These are phyloP conservation scores for Caenorhabditis brenneri DNA, from an alignment of 1,140 invertebrate species.

Conservation along the genomic window DNA sequence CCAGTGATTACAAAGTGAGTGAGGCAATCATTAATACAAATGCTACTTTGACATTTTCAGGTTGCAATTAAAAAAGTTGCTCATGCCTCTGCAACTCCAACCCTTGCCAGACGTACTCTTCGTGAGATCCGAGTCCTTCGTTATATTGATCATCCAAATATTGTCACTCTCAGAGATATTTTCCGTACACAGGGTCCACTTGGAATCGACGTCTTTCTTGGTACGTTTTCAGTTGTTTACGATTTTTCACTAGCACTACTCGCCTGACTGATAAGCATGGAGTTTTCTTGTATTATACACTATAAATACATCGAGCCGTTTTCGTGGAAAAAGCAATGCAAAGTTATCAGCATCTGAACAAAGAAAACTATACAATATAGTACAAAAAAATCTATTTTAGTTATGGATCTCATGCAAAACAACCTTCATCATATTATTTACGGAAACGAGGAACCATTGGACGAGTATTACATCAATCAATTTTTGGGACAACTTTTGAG, in stretches of 20 bases:
- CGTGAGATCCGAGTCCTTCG: slow-evolving; percentile 74
- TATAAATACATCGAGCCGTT: neutral
- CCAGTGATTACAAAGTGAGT: slow-evolving; percentile 45
- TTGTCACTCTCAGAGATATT: slow-evolving; percentile 73
- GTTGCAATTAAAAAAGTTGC: slow-evolving; percentile 75
- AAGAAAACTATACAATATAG: neutral
- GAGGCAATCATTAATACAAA: neutral
- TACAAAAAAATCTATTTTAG: slow-evolving; percentile 48
- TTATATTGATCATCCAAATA: slow-evolving; percentile 74
- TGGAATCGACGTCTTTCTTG: slow-evolving; percentile 72
- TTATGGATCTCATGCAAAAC: slow-evolving; percentile 75
- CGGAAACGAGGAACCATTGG: slow-evolving; percentile 72
- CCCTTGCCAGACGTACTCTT: slow-evolving; percentile 73
- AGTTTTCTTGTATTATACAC: neutral
- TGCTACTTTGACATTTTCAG: slow-evolving; percentile 46
- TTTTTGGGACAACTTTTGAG: slow-evolving; percentile 74
- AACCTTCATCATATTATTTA: slow-evolving; percentile 74
- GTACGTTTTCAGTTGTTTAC: slow-evolving; percentile 38
- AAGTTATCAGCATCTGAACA: neutral
- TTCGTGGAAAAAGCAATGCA: neutral
- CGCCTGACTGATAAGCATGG: neutral
- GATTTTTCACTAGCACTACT: neutral
- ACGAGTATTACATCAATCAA: slow-evolving; percentile 71
- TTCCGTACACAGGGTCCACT: slow-evolving; percentile 66
- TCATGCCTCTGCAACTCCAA: slow-evolving; percentile 68